Percentiles rank a stretch among this genome's conserved stretches.
phyloP scores from a whole-genome alignment of 2,113 vertebrate species.

The Strigops habroptila region DNA sequence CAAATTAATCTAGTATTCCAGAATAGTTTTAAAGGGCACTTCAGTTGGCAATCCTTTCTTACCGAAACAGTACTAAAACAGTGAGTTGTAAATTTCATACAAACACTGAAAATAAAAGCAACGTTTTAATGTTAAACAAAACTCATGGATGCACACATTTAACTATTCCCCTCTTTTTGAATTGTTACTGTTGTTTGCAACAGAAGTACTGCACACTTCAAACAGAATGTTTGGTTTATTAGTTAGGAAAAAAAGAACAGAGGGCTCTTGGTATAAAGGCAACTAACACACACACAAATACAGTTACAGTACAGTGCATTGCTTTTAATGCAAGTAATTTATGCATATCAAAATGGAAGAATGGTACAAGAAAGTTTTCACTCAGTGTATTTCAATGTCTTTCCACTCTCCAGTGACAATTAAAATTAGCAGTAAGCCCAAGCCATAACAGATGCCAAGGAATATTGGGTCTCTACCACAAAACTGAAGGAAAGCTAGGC shows the following conservation, averaged over 20 bases:
- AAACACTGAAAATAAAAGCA: neutral
- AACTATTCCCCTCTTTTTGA: neutral
- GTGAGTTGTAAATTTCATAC: neutral
- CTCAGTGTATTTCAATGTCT: rapidly evolving
- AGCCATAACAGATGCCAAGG: neutral
- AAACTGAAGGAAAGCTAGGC: neutral
- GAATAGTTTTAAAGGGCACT: neutral
- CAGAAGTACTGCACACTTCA: neutral
- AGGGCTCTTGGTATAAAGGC: neutral
- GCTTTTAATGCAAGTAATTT: neutral
- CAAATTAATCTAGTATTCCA: neutral
- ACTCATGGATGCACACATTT: neutral
- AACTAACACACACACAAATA: neutral
- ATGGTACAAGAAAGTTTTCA: neutral
- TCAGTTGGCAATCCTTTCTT: neutral
- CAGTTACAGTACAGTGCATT: neutral
- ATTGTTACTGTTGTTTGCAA: neutral
- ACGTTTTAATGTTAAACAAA: neutral
- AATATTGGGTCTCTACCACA: neutral
- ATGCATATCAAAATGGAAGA: neutral
- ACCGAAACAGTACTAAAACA: neutral
- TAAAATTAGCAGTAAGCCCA: neutral
- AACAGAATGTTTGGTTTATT: neutral
- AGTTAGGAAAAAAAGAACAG: neutral
- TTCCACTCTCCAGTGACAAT: neutral